A percentile compares a stretch with the other conserved stretches of the same genome.
Conservation (phyloP, 2,797 vertebrate species). For the Hafferia zeledoni region DNA sequence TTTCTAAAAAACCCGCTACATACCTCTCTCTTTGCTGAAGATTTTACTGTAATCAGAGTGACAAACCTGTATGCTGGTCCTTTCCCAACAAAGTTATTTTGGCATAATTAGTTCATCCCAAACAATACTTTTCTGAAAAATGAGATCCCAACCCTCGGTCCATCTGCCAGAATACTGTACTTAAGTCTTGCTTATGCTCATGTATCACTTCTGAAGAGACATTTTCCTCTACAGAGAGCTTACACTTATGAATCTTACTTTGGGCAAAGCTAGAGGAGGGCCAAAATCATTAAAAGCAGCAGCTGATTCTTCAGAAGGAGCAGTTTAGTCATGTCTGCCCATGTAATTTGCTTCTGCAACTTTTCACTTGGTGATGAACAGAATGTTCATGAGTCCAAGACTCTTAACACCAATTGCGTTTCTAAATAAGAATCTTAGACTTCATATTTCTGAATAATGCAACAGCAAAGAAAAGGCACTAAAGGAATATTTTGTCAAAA, state of each 20-base stretch:
- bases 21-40: neutral
- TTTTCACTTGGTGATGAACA: neutral
- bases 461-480: neutral
- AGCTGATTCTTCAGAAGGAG: neutral
- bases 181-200: neutral
- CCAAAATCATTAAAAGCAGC: neutral
- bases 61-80: neutral
- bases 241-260: neutral
- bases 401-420: neutral
- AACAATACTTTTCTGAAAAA: neutral
- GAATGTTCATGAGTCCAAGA: neutral
- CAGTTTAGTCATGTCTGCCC: neutral
- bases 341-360: neutral
- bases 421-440: neutral
- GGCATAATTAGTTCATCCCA: neutral
- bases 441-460: neutral
- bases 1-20: neutral
- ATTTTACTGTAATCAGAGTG: neutral
- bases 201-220: neutral
- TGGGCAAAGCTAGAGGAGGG: neutral
- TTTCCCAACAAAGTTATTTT: neutral
- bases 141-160: neutral
- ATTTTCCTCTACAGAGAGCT: neutral
- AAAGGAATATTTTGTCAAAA: neutral
- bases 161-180: neutral